phyloP scores from a whole-genome alignment of 2,888 invertebrate species.

The Carabus problematicus region DNA sequence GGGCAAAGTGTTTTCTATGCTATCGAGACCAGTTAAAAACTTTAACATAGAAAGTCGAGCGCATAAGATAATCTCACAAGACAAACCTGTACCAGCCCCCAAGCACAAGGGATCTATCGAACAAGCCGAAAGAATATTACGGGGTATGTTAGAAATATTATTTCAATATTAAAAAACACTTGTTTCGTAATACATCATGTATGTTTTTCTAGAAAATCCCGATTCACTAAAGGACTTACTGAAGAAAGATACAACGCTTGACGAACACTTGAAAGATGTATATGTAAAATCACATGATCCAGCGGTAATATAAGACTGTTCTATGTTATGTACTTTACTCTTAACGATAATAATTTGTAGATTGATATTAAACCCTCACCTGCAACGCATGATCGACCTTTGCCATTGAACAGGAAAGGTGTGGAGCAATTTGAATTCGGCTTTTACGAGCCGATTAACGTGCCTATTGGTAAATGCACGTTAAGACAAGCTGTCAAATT shows the following conservation, averaged over 20 bases:
- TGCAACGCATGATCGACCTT: constrained; percentile 56
- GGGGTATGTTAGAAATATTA: constrained; percentile 55
- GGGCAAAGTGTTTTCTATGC: constrained; percentile 70
- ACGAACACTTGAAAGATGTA: constrained; percentile 72
- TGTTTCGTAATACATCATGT: background rate
- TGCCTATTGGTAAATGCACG: constrained; percentile 70
- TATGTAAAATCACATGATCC: constrained; percentile 73
- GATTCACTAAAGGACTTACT: constrained; percentile 67
- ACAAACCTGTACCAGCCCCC: constrained; percentile 72
- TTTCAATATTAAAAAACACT: constrained; percentile 21
- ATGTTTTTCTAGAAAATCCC: constrained; percentile 63
- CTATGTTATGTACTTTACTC: background rate
- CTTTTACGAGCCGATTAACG: constrained; percentile 68
- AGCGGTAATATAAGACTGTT: constrained; percentile 46
- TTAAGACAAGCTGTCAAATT: constrained; percentile 71
- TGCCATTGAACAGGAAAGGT: constrained; percentile 66
- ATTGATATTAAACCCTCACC: constrained; percentile 31
- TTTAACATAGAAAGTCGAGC: constrained; percentile 82
- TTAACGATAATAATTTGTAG: constrained; percentile 36
- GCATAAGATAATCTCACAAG: constrained; percentile 71
- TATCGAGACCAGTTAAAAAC: constrained; percentile 67
- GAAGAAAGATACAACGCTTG: constrained; percentile 68
- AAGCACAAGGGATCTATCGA: constrained; percentile 66
- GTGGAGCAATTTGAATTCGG: constrained; percentile 70
- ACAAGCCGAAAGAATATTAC: constrained; percentile 69